Conservation (phyloP, 2,888 invertebrate genomes). For the Drepana falcataria region DNA sequence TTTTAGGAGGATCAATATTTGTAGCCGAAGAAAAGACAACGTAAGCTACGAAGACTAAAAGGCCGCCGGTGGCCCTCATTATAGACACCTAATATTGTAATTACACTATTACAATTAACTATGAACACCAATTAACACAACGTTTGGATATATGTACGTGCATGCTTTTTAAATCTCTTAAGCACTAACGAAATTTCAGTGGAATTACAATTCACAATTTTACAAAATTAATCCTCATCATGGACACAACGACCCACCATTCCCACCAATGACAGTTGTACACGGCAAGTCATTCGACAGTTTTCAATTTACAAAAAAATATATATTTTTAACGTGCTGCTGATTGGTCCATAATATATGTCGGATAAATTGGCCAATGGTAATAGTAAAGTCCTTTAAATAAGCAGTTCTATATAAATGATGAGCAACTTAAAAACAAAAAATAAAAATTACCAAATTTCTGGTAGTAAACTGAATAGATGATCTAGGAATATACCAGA, state of each 20-base stretch:
- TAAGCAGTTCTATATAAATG: too few relatives aligned
- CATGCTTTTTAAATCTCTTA: constrained; percentile 22
- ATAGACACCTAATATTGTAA: constrained; percentile 8
- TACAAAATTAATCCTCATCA: constrained; percentile 27
- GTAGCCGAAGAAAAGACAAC: constrained; percentile 40
- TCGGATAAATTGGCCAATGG: background rate
- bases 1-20: constrained; percentile 41
- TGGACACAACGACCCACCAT: constrained; percentile 23
- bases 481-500: too few relatives aligned
- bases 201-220: constrained; percentile 15
- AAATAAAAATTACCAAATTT: too few relatives aligned
- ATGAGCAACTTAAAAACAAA: too few relatives aligned
- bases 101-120: constrained; percentile 7
- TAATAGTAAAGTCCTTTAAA: background rate
- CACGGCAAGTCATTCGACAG: constrained; percentile 40
- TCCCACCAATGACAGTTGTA: constrained; percentile 62
- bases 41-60: constrained; percentile 43
- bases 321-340: too few relatives aligned
- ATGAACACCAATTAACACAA: constrained; percentile 27
- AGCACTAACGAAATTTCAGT: background rate
- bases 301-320: constrained; percentile 3
- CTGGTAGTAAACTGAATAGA: too few relatives aligned
- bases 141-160: constrained; percentile 17
- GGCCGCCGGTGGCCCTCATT: constrained; percentile 62
- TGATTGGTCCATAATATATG: background rate